Base-by-base conservation (phyloP, 2,113 vertebrate genomes). In the Petroica traversi region DNA sequence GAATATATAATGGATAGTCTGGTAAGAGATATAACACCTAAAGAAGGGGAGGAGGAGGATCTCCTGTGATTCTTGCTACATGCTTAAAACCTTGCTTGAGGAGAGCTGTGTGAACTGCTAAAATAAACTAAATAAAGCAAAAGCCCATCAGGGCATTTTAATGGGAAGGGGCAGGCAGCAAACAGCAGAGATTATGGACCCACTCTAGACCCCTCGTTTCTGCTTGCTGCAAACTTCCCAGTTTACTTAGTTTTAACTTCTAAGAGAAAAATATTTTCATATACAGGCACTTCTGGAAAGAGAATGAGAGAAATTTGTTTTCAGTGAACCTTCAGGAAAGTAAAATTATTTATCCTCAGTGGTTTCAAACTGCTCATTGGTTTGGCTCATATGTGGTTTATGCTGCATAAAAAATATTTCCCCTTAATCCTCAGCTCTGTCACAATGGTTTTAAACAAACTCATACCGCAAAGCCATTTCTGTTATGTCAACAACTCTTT, bases 111-210 rank as follows among this genome's bases (percentile, higher is more conserved):
- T 33, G 75, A 96, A 68, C 72, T 62, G 54, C 81, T 91, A 88
- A 97, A 97, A 97, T 84, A 96, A 97, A 97, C 87, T 55, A 93
- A 97, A 97, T 96, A 94, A 97, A 95, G 36, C 17, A 95, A 97
- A 96, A 96, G 93, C 84, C 96, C 95, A 92, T 93, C 88, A 97
- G 64, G 77, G 83, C 86, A 69, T 80, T 97, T 96, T 94, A 96
- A 96, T 90, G 87, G 34, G 93, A 97, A 97, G 88, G 93, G 87
- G 85, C 80, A 97, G 95, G 73, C 67, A 96, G n/a, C 83, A 97
- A 97, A 90, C 92, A 96, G 79, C 1, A 71, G 79, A 95, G 69
- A 87, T 92, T 77, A 84, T 55, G 41, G 92, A 95, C 75, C 77
- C 73, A 82, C 93, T 96, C 95, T 96, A 87, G 57, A 89, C 85